Evolutionary conservation across 2,888 invertebrate genomes (phyloP).

Genomic region (Drosophila nigricruria): DNA sequence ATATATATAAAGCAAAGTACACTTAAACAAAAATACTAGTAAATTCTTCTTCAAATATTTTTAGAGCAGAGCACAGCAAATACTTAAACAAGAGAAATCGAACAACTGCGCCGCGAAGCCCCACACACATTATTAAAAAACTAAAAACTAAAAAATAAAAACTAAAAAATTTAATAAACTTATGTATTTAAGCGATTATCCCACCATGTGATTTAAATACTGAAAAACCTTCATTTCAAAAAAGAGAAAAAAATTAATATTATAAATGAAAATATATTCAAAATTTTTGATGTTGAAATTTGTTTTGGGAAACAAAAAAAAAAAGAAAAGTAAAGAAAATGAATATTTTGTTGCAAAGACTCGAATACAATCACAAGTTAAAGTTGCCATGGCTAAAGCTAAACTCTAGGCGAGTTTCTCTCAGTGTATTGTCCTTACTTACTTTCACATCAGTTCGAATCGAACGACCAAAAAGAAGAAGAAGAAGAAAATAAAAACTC

Average conservation of each 20-base stretch:
- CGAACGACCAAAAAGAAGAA: constrained; percentile 23
- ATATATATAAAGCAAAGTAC: constrained; percentile 3
- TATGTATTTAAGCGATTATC: constrained; percentile 78
- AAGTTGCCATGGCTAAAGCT: constrained; percentile 20
- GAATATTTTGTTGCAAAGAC: constrained; percentile 26
- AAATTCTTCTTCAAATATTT: constrained; percentile 48
- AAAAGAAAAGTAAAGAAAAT: neutral
- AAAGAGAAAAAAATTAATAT: constrained; percentile 13
- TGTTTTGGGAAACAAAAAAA: constrained; percentile 28
- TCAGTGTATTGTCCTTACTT: constrained; percentile 22
- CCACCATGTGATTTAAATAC: constrained; percentile 75
- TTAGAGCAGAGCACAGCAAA: constrained; percentile 39
- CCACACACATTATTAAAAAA: constrained; percentile 25
- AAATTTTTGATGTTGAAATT: constrained; percentile 17
- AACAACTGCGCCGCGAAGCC: neutral
- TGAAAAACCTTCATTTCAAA: constrained; percentile 41
- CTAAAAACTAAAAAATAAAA: constrained; percentile 18
- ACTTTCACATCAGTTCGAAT: constrained; percentile 5
- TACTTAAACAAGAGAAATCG: constrained; percentile 19
- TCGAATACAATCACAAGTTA: constrained; percentile 35
- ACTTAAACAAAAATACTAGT: constrained; percentile 31
- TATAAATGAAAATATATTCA: constrained; percentile 20
- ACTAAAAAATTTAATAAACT: constrained; percentile 9
- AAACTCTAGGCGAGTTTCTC: constrained; percentile 1
- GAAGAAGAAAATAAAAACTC: constrained; percentile 8